A percentile compares a stretch with the other conserved stretches of the same genome.
Conservation (phyloP, 2,113 vertebrate genomes). For the Coturnix japonica region DNA sequence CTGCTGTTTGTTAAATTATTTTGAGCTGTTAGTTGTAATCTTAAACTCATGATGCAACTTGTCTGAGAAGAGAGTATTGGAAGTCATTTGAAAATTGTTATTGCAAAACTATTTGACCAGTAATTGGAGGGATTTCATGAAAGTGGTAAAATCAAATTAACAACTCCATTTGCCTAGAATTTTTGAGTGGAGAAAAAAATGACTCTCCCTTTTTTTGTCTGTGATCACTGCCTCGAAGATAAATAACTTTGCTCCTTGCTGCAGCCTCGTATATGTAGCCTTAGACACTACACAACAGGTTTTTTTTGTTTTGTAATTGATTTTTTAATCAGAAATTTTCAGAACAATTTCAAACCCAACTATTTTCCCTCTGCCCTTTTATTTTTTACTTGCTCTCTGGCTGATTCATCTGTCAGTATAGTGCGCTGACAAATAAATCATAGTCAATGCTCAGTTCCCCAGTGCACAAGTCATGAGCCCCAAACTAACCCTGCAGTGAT, state of each 20-base stretch:
- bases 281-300: not conserved
- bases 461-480: not conserved
- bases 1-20: not conserved
- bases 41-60: not conserved
- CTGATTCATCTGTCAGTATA: slow-evolving; percentile 51
- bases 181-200: not conserved
- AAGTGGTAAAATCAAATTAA: slow-evolving; percentile 34
- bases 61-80: not conserved
- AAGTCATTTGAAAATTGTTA: not conserved
- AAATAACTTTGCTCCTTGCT: slow-evolving; percentile 41
- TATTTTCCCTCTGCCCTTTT: slow-evolving; percentile 55
- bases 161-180: slow-evolving; percentile 18
- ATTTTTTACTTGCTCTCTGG: slow-evolving; percentile 48
- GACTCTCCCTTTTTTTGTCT: not conserved
- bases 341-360: slow-evolving; percentile 64
- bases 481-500: not conserved
- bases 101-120: not conserved
- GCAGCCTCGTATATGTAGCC: not conserved
- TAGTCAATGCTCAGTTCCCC: slow-evolving; percentile 35
- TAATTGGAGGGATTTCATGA: not conserved
- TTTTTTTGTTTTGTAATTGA: slow-evolving; percentile 47
- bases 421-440: slow-evolving; percentile 66
- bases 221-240: slow-evolving; percentile 52
- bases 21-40: not conserved
- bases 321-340: slow-evolving; percentile 69